Evolutionary conservation across 2,113 vertebrate species (phyloP).

Genomic region (Poecile atricapillus): DNA sequence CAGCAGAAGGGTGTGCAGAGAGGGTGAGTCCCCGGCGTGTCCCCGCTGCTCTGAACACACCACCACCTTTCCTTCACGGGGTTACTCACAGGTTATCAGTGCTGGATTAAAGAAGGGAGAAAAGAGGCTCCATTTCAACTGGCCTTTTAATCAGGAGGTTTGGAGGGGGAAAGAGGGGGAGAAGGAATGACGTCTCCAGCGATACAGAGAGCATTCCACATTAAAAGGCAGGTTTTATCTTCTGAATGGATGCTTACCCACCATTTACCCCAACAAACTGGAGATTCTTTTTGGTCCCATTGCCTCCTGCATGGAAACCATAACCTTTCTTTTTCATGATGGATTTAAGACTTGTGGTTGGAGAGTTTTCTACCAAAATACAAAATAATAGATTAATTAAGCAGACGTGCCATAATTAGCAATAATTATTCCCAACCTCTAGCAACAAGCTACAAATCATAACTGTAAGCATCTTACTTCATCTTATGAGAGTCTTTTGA

Average conservation of each 20-base stretch:
- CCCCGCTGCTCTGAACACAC: background rate
- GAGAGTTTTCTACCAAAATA: constrained; percentile 76
- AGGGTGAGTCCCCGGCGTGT: background rate
- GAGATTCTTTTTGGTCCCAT: constrained; percentile 97
- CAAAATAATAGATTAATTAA: constrained; percentile 68
- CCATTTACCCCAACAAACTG: constrained; percentile 99
- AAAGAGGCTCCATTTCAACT: constrained; percentile 12
- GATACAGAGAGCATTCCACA: background rate
- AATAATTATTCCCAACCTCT: background rate
- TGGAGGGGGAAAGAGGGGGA: background rate
- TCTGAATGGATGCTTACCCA: constrained; percentile 88
- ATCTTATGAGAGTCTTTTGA: background rate
- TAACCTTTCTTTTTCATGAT: constrained; percentile 98
- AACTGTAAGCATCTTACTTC: background rate
- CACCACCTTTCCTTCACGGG: background rate
- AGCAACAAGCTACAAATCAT: background rate
- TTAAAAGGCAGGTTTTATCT: constrained; percentile 42
- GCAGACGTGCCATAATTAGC: background rate
- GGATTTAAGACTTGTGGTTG: constrained; percentile 91
- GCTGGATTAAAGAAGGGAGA: constrained; percentile 22
- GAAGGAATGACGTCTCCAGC: background rate
- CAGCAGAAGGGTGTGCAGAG: background rate
- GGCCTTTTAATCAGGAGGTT: constrained; percentile 50
- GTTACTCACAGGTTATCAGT: background rate
- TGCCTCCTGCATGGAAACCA: constrained; percentile 85